phyloP scores from a whole-genome alignment of 2,797 vertebrate genomes.

The Acanthornis magna region DNA sequence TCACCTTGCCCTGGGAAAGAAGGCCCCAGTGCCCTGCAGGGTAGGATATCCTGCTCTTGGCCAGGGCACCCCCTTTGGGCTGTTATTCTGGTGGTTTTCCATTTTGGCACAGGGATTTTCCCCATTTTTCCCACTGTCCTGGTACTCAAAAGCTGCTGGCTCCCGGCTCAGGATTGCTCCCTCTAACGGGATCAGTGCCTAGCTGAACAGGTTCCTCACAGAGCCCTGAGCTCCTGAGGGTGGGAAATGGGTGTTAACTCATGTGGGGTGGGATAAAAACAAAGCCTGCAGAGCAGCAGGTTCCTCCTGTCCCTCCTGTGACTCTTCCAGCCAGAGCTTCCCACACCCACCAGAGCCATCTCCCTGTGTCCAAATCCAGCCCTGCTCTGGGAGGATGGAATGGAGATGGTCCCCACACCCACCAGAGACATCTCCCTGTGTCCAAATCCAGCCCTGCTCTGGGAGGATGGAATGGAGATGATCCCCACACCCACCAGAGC shows the following conservation, averaged over 20 bases:
- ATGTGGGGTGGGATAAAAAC: rapidly evolving
- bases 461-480: too few relatives aligned
- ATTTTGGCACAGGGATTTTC: not conserved
- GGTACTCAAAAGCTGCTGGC: not conserved
- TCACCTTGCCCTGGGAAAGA: not conserved
- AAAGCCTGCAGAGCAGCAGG: not conserved
- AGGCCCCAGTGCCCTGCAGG: not conserved
- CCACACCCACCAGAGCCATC: rapidly evolving
- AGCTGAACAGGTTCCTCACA: not conserved
- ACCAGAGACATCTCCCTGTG: too few relatives aligned
- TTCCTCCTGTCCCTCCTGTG: not conserved
- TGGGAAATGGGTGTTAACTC: not conserved
- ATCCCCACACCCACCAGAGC: too few relatives aligned
- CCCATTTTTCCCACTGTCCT: not conserved
- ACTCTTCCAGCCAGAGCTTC: not conserved
- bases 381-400: not conserved
- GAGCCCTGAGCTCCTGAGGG: not conserved
- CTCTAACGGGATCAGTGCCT: not conserved
- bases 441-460: too few relatives aligned
- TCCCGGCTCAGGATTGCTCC: not conserved
- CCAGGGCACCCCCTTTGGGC: not conserved
- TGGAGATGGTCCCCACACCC: not conserved
- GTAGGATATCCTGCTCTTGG: not conserved
- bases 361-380: rapidly evolving
- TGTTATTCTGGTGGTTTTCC: not conserved